Evolutionary conservation across 2,888 invertebrate species (phyloP), one percentile per base, ranked within the genome.

Genomic region (Hydrotaea diabolus): DNA sequence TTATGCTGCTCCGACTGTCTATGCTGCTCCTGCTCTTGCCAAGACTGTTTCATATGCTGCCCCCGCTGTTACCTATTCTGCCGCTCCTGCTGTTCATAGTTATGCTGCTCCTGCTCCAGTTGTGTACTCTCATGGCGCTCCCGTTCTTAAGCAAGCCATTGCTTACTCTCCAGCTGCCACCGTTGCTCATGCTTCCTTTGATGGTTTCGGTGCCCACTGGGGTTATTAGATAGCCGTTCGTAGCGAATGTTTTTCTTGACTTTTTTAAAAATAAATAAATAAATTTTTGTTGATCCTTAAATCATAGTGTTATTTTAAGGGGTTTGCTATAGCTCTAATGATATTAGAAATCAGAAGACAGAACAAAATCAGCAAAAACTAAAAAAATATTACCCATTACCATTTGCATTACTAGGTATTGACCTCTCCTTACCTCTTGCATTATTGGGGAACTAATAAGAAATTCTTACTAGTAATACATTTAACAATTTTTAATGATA

Each of bases 161-260:
- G 74, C 90, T 88, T 80, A 92, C 91, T 43, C 91, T 74, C 94
- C 94, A 49, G 93, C 94, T 46, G 93, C 94, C 86, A 93, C 93
- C 73, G 94, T 94, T 64, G 93, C 95, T 83, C 95, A 95, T 90
- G 93, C 94, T 57, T 92, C 93, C 88, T 95, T 95, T 93, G 93
- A 93, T 87, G 95, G 95, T 85, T 93, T 94, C 80, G 94, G 94
- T 86, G 93, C 94, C 87, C 93, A 94, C 89, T 95, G 95, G 93
- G 94, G 93, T 89, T 95, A 94, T 94, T 95, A 94, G 94, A 73
- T 59, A 17, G n/a, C 31, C 19, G 31, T n/a, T 49, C 49, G 1
- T n/a, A 8, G 17, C n/a, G 36, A 59, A 3, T n/a, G 0, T 3
- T 17, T 64, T 17, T n/a, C 13, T 36, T 7, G 15, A 55, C n/a